Conservation (phyloP, 2,888 invertebrate species). For the Lingula anatina region DNA sequence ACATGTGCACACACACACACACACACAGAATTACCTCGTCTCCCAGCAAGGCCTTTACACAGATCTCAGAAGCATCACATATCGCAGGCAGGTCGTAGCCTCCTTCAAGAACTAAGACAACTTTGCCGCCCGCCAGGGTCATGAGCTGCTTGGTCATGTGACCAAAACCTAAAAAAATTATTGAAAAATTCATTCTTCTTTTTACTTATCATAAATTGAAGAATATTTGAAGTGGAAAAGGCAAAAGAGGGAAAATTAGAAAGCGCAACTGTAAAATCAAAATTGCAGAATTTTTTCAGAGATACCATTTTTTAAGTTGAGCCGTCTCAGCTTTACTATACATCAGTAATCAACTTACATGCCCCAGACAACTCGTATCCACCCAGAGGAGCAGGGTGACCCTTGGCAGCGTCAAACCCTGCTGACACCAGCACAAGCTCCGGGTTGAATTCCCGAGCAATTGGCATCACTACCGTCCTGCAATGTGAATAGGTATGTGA, state of each 20-base stretch:
- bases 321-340: no score
- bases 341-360: slow-evolving; percentile 62
- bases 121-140: slow-evolving; percentile 81
- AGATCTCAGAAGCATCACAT: slow-evolving; percentile 95
- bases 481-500: slow-evolving; percentile 11
- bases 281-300: no score
- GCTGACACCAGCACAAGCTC: slow-evolving; percentile 94
- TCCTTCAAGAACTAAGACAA: slow-evolving; percentile 89
- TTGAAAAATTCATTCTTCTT: no score
- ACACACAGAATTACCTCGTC: slow-evolving; percentile 60
- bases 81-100: slow-evolving; percentile 96
- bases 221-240: no score
- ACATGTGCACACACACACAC: no score
- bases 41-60: slow-evolving; percentile 86
- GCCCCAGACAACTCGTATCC: slow-evolving; percentile 92
- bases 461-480: slow-evolving; percentile 89
- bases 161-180: slow-evolving; percentile 69
- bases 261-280: not conserved
- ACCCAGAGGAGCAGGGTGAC: slow-evolving; percentile 91
- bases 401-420: slow-evolving; percentile 94
- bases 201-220: no score
- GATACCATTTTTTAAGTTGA: no score
- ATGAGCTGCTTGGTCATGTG: slow-evolving; percentile 92
- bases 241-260: not conserved
- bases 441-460: slow-evolving; percentile 74